Base-by-base conservation (phyloP, 1,140 invertebrate genomes). In the Drosophila kepulauana region DNA sequence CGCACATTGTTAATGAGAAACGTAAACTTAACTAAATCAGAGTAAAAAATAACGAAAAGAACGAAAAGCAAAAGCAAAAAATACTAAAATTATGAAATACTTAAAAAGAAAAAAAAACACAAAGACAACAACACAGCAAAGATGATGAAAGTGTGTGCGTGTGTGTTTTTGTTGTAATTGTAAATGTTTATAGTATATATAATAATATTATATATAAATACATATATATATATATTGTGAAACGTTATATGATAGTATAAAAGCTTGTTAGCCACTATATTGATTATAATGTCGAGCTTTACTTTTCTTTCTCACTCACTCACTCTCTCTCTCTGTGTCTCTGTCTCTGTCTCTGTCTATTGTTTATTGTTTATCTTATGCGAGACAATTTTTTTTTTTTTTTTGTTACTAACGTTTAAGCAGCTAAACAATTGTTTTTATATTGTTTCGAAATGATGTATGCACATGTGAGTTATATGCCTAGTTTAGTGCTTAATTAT, bases 401-500 rank as follows among this genome's bases (percentile, higher is more conserved):
- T 71, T 84, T 87, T 84, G 66, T 88, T 82, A 71, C 66, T 87
- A 84, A 78, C 70, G 59, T 82, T 78, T 89, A 88, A 87, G 84
- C 67, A 82, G 79, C 65, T 75, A 85, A 74, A 88, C 56, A 70
- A 68, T 82, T 72, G 65, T 84, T 82, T 82, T 76, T 76, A 77
- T 68, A 72, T 71, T 80, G 63, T 63, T 81, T 81, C 38, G 20
- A 67, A 66, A 66, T 56, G 71, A 52, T 51, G 11, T 35, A 46
- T 68, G 74, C 75, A 81, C 59, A 51, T 84, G 81, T 78, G 73
- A 75, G 76, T 73, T 87, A 87, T 79, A 82, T 80, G 61, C 66
- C 64, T 87, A 88, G 80, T 84, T 84, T 87, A 87, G 77, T 78
- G 77, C 87, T 87, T 89, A 80, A 86, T 89, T 87, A 54, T 79